These are phyloP conservation scores for Uloborus diversus DNA, from an alignment of 1,140 invertebrate genomes.

Conservation along the genomic window DNA sequence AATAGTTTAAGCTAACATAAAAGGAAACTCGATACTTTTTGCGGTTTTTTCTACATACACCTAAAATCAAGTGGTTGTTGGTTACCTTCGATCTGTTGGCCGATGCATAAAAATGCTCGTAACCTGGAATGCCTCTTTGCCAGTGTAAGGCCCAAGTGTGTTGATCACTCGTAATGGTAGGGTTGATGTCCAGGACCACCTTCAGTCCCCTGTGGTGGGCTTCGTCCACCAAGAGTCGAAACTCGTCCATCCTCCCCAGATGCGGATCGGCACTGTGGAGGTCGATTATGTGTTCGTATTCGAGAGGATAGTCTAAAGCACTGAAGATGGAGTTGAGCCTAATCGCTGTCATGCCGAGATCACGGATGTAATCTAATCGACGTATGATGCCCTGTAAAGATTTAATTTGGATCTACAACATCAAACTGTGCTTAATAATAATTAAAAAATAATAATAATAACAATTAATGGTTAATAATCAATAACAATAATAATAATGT, in stretches of 20 bases:
- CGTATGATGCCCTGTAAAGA: conserved; percentile 30
- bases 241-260: conserved; percentile 74
- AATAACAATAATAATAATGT: too few species aligned
- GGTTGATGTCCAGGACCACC: conserved; percentile 75
- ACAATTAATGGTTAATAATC: too few species aligned
- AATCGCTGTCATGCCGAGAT: conserved; percentile 74
- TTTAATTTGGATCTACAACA: too few species aligned
- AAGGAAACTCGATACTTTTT: too few species aligned
- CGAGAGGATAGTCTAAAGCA: conserved; percentile 75
- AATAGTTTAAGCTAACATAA: too few species aligned
- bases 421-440: too few species aligned
- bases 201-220: conserved; percentile 76
- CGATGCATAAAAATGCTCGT: conserved; percentile 50
- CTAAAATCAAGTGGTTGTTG: neutral
- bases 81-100: conserved; percentile 45
- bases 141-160: conserved; percentile 59
- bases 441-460: too few species aligned
- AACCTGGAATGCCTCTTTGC: conserved; percentile 41
- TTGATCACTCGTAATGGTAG: conserved; percentile 57
- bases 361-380: conserved; percentile 74
- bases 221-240: conserved; percentile 70
- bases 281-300: conserved; percentile 74
- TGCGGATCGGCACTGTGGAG: conserved; percentile 72
- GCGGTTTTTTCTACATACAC: too few species aligned
- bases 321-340: conserved; percentile 80